Evolutionary conservation across 2,888 invertebrate genomes (phyloP), one percentile per base, ranked within the genome.

Genomic region (Idaea aversata): DNA sequence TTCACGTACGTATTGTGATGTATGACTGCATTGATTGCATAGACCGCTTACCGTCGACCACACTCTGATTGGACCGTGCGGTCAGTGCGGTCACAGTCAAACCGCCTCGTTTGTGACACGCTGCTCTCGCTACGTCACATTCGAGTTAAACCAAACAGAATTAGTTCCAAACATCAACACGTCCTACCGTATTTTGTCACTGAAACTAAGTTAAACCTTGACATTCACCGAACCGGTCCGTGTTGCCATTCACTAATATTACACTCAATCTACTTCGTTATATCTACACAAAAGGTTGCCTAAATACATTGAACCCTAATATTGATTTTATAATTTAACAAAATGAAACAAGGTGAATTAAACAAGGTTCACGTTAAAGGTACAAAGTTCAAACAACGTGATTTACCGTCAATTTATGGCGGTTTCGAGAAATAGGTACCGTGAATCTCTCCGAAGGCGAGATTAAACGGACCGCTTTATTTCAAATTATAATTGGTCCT

Each of bases 401-500:
- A 47, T 47, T 47, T 47, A 47, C 13, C 47, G 47, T 13, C 47
- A 47, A 47, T 47, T 47, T 47, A 47, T 47, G 47, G 47, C 47
- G 47, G 47, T 47, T 47, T 47, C 47, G 47, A 47, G 47, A 47
- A 7, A 10, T 47, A 10, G 47, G 47, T 10, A 13, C 47, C 47
- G 47, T 47, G 47, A 47, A 47, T 47, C 47, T 47, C 13, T 47
- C 47, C 47, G 47, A 47, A 13, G 47, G 13, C 47, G 47, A 47
- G 47, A 47, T 47, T 47, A 47, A 47, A 13, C 47, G 47, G 5
- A 47, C 47, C 47, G 47, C 47, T 47, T 47, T 47, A 47, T 47
- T 47, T 47, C 47, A 47, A 47, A 47, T 47, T 47, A 47, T 47
- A 47, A 47, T 47, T 47, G 47, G 47, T 47, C 47, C 47, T 47